These are phyloP conservation scores for Terrapene triunguis DNA, from an alignment of 2,113 vertebrate species.

Conservation along the genomic window DNA sequence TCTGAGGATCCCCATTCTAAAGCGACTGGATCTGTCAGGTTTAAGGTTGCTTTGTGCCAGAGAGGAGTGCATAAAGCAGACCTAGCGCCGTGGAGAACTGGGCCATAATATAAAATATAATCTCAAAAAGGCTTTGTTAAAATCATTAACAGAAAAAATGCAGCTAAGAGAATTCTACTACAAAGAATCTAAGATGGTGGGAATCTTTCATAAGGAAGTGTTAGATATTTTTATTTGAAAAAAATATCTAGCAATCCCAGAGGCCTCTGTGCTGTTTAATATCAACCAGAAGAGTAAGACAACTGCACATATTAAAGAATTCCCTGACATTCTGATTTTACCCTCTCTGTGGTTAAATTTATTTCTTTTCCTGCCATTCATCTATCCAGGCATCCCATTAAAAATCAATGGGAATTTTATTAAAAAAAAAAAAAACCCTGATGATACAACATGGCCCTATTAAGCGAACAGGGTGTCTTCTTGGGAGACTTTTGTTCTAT, in stretches of 20 bases:
- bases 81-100: background rate
- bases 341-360: slow-evolving; percentile 1
- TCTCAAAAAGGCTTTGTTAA: rapidly evolving
- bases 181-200: background rate
- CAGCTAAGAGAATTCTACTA: background rate
- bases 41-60: background rate
- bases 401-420: slow-evolving; percentile 63
- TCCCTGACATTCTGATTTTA: background rate
- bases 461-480: slow-evolving; percentile 48
- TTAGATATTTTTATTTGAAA: slow-evolving; percentile 11
- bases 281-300: background rate
- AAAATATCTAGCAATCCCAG: slow-evolving; percentile 22
- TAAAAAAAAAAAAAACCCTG: slow-evolving; percentile 9
- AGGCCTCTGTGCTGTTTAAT: background rate
- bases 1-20: background rate
- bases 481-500: slow-evolving; percentile 69
- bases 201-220: background rate
- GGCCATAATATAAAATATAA: background rate
- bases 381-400: slow-evolving; percentile 34
- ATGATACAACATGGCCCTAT: slow-evolving; percentile 45
- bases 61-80: rapidly evolving
- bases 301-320: background rate
- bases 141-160: background rate
- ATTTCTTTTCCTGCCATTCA: slow-evolving; percentile 10
- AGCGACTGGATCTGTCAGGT: rapidly evolving